Percentiles rank a stretch among this genome's conserved stretches.
Evolutionary conservation across 2,888 invertebrate genomes (phyloP).

Genomic region (Pristionchus maxplancki): DNA sequence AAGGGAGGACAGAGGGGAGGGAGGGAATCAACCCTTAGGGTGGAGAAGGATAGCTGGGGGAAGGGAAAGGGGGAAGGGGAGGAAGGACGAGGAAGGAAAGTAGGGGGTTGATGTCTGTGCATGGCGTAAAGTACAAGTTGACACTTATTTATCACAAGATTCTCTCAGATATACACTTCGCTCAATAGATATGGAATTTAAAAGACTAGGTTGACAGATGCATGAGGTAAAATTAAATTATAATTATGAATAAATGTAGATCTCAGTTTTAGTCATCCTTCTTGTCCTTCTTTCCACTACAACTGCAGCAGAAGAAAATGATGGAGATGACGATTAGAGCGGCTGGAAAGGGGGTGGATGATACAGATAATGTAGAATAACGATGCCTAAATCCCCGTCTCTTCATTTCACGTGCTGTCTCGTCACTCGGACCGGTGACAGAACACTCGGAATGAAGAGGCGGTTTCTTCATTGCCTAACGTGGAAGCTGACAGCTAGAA

Average conservation of each 20-base stretch:
- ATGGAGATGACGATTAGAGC: constrained; percentile 26
- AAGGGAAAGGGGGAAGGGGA: not conserved
- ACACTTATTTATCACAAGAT: not conserved
- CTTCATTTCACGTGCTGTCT: no score
- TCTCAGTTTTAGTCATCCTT: constrained; percentile 9
- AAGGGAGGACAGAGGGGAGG: constrained; percentile 11
- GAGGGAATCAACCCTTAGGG: not conserved
- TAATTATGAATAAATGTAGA: not conserved
- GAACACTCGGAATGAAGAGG: no score
- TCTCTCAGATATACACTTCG: not conserved
- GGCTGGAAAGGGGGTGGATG: not conserved
- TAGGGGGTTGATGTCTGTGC: not conserved
- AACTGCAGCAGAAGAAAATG: constrained; percentile 20
- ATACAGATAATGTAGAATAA: no score
- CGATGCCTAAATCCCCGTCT: no score
- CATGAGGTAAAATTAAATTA: not conserved
- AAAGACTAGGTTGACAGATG: not conserved
- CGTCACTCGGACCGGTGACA: no score
- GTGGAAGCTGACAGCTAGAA: no score
- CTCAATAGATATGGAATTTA: not conserved
- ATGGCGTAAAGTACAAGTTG: not conserved
- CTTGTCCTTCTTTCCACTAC: constrained; percentile 45
- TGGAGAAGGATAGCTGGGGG: not conserved
- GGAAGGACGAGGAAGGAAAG: constrained; percentile 7
- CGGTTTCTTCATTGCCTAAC: no score